Base-by-base conservation (phyloP, 1,140 invertebrate species). In the Scaptomyza montana region DNA sequence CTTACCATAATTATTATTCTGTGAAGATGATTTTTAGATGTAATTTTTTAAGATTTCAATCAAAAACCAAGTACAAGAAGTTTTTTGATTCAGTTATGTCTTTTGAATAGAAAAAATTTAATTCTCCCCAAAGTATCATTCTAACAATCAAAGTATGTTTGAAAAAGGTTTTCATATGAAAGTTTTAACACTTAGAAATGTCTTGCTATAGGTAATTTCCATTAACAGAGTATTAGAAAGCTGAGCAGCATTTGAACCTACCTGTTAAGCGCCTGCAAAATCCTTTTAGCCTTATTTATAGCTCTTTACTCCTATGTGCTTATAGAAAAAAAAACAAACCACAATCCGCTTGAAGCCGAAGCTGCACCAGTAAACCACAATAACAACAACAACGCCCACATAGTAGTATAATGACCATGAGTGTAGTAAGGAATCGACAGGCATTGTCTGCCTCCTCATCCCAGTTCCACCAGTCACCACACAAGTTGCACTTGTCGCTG, bases 361-460 rank as follows among this genome's bases (percentile, higher is more conserved):
- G 41, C 43, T 45, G 64, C 69, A 72, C 45, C 41, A 59, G 62
- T 30, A 33, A 30, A 9, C 47, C 50, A 47, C 25, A 13, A 41
- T 28, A 33, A 67, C 64, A 53, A 59, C 43, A 69, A 61, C 46
- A 56, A 72, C 62, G 46, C 46, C 45, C 63, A 72, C 57, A 60
- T 47, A 36, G 2, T 6, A 30, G 8, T 36, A 36, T 36, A 59
- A 59, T 59, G 56, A 59, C 56, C 56, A 66, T 72, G 68, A 54
- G 33, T 55, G 74, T 46, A 13, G 46, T 33, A 55, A 69, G 78
- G 78, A 78, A 73, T 55, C 63, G 53, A 36, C 33, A 9, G 30
- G 43, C 51, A 13, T 59, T 41, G 43, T 8, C 62, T 7, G 12
- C 49, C 21, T 9, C 9, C 30, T 33, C 30, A 33, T 6, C 30